Evolutionary conservation across 2,888 invertebrate genomes (phyloP).

Genomic region (Cheilosia pagana): DNA sequence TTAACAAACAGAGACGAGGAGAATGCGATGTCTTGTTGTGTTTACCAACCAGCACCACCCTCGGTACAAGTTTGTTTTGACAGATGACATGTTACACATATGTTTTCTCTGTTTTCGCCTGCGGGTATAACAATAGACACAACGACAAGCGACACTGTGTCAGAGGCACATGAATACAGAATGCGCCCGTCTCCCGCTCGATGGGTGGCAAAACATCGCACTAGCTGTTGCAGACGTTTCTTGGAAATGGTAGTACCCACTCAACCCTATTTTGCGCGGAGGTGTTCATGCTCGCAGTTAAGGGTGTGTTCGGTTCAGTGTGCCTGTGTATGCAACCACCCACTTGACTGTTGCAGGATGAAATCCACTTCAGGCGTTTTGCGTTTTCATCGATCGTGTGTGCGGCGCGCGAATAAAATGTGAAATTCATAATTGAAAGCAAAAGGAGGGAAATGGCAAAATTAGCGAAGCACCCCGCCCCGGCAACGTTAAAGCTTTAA

Average conservation of each 20-base stretch:
- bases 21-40: constrained; percentile 4
- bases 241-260: constrained; percentile 5
- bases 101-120: neutral
- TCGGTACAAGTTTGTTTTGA: constrained; percentile 12
- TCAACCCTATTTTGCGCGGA: constrained; percentile 11
- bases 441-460: too few species aligned
- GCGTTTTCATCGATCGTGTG: constrained; percentile 17
- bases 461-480: neutral
- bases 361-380: neutral
- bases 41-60: constrained; percentile 23
- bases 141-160: constrained; percentile 3
- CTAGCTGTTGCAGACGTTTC: neutral
- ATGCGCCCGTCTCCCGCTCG: neutral
- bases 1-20: neutral
- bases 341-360: neutral
- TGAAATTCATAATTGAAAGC: constrained; percentile 3
- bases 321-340: neutral
- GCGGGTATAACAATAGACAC: constrained; percentile 4
- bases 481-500: neutral
- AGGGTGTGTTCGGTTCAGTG: constrained; percentile 8
- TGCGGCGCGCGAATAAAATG: neutral
- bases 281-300: constrained; percentile 4
- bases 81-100: constrained; percentile 17
- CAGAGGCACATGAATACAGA: neutral
- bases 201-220: neutral